Evolutionary conservation across 2,888 invertebrate species (phyloP), one percentile per base, ranked within the genome.

Genomic region (Meiosimyza platycephala): DNA sequence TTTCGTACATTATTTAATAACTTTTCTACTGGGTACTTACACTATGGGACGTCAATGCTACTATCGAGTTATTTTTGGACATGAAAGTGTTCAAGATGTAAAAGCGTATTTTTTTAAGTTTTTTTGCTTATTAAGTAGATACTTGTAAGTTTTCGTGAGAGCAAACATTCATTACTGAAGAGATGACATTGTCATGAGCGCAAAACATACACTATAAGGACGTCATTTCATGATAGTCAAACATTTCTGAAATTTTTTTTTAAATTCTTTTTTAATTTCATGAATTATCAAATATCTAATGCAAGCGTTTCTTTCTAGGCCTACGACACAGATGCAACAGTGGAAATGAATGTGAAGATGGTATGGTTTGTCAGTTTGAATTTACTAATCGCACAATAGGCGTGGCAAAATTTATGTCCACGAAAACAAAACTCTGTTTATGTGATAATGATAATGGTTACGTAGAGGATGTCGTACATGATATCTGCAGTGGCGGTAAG

Each of bases 261-360:
- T n/a, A n/a, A 33, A 63, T 47, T 63, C 47, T 63, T 63, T 16
- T 60, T 28, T 28, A n/a, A 22, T 40, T 40, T 0, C 40, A 40
- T 40, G 4, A 40, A 40, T 40, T 40, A 40, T 9, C 1, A 40
- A 40, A 5, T 40, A 40, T 2, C 40, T 40, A 9, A 40, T 4
- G n/a, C 6, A 9, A 54, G 7, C 16, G 33, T 57, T 60, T 51
- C 18, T 52, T 68, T 65, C 57, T 67, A 87, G 86, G 85, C 9
- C 77, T 87, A n/a, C 84, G 86, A 9, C 91, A 92, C 81, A 87
- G 88, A 1, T 93, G 93, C 85, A 87, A 86, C 22, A 89, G 89
- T 80, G 89, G 90, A 78, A 88, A 89, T 69, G 92, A 93, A 69
- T 93, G 93, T 78, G 89, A 90, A 79, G 90, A 91, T 40, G 91